These are phyloP conservation scores for Camponotus pennsylvanicus DNA, from an alignment of 1,140 invertebrate genomes.

Conservation along the genomic window DNA sequence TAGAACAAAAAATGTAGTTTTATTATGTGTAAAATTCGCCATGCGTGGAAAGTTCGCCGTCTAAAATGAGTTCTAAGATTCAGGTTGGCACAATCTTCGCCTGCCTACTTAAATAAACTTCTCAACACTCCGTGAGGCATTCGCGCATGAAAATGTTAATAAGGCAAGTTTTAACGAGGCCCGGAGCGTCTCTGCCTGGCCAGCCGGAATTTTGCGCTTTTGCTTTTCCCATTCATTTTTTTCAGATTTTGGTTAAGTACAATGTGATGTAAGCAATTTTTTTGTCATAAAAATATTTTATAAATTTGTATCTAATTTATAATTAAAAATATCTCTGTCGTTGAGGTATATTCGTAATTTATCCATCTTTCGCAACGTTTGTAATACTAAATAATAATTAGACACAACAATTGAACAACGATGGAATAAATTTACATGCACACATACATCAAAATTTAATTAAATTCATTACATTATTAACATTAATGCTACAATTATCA, in stretches of 20 bases:
- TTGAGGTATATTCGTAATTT: neutral
- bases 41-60: slow-evolving; percentile 42
- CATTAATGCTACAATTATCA: slow-evolving; percentile 46
- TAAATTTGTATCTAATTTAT: slow-evolving; percentile 3
- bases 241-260: slow-evolving; percentile 15
- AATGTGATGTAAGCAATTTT: neutral
- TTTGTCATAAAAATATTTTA: neutral
- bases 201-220: slow-evolving; percentile 55
- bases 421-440: neutral
- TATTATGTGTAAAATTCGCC: slow-evolving; percentile 62
- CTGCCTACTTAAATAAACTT: slow-evolving; percentile 81
- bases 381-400: slow-evolving; percentile 36
- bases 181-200: slow-evolving; percentile 69
- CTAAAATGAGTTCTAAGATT: slow-evolving; percentile 43
- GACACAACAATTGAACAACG: neutral
- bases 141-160: slow-evolving; percentile 84
- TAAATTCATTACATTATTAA: slow-evolving; percentile 52
- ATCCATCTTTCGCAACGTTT: neutral
- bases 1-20: slow-evolving; percentile 30
- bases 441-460: slow-evolving; percentile 28
- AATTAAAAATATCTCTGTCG: neutral
- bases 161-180: slow-evolving; percentile 84
- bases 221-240: slow-evolving; percentile 41
- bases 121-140: slow-evolving; percentile 81
- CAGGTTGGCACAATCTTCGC: slow-evolving; percentile 61